These are phyloP conservation scores for Rhopalosiphum padi DNA, from an alignment of 1,140 invertebrate genomes.

Conservation along the genomic window DNA sequence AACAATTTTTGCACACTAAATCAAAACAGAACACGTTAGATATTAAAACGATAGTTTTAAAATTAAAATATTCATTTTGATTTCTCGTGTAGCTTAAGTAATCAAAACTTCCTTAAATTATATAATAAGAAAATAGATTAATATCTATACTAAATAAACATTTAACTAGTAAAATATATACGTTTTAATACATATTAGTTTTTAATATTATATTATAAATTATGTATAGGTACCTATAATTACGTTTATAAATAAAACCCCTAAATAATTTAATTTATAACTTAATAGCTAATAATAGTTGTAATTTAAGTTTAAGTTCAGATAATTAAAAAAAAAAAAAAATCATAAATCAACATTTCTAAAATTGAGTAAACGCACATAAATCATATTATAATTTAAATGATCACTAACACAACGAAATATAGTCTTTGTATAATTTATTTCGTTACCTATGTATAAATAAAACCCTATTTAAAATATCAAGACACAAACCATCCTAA, in stretches of 20 bases:
- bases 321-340: background rate
- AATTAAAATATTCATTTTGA: background rate
- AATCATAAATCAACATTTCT: too few relatives aligned
- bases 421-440: background rate
- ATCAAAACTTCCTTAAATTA: background rate
- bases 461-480: background rate
- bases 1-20: background rate
- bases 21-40: background rate
- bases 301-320: background rate
- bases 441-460: background rate
- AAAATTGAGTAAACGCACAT: background rate
- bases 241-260: background rate
- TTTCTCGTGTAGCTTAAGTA: background rate
- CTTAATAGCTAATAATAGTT: background rate
- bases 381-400: too few relatives aligned
- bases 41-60: background rate
- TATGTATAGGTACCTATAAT: background rate
- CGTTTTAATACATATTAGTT: background rate
- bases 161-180: background rate
- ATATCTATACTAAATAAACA: too few relatives aligned
- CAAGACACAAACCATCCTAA: background rate
- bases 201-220: background rate
- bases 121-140: background rate
- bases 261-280: background rate
- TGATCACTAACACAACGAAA: too few relatives aligned